Evolutionary conservation across 1,140 invertebrate genomes (phyloP).

Genomic region (Conus ventricosus): DNA sequence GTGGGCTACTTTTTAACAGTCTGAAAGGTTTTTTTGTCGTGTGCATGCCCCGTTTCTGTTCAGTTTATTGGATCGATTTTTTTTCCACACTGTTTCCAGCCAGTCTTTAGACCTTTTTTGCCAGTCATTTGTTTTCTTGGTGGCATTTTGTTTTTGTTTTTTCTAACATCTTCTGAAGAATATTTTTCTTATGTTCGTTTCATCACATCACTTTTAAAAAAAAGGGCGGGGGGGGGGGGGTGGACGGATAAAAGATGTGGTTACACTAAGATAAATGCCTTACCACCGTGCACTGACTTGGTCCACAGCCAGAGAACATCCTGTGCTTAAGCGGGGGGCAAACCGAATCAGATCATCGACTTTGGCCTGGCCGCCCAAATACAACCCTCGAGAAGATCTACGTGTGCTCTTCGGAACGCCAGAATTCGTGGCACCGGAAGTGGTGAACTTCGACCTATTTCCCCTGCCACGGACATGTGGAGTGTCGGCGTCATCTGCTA

Average conservation of each 20-base stretch:
- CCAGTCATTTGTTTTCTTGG: too few species aligned
- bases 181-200: too few species aligned
- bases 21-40: too few species aligned
- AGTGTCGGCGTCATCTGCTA: conserved; percentile 90
- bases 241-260: too few species aligned
- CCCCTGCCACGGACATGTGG: conserved; percentile 90
- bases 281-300: not conserved
- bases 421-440: conserved; percentile 95
- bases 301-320: conserved; percentile 94
- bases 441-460: conserved; percentile 93
- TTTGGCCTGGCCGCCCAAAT: conserved; percentile 87
- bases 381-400: conserved; percentile 83
- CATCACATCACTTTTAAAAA: too few species aligned
- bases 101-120: conserved; percentile 6
- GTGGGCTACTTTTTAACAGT: too few species aligned
- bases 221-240: too few species aligned
- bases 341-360: conserved; percentile 96
- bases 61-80: not conserved
- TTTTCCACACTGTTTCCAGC: conserved; percentile 47
- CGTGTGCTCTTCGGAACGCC: conserved; percentile 88
- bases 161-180: too few species aligned
- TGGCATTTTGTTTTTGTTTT: not conserved
- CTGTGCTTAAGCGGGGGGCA: conserved; percentile 93
- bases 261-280: too few species aligned
- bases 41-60: not conserved